Percentiles rank a stretch among this genome's conserved stretches.
Evolutionary conservation across 1,140 invertebrate genomes (phyloP).

Genomic region (Drosophila biarmipes): DNA sequence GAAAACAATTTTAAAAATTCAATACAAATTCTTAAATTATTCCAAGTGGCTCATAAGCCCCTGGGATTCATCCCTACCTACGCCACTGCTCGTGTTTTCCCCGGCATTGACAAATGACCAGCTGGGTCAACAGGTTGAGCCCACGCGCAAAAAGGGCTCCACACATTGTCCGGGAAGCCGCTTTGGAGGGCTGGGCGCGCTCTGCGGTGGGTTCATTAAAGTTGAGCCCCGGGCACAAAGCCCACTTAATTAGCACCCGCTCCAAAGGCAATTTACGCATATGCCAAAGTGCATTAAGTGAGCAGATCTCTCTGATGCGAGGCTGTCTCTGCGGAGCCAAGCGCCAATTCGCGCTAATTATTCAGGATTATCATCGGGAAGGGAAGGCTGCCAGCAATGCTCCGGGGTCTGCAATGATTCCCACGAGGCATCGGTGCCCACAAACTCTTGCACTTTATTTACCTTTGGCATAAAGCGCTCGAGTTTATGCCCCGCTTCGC

Average conservation of each 20-base stretch:
- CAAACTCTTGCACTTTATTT: constrained; percentile 63
- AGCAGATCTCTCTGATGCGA: constrained; percentile 47
- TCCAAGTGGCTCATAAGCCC: too few relatives aligned
- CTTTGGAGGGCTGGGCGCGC: constrained; percentile 2
- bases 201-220: constrained; percentile 33
- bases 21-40: not conserved
- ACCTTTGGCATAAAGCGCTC: constrained; percentile 74
- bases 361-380: constrained; percentile 50
- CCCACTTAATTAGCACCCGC: constrained; percentile 59
- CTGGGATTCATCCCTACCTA: not conserved
- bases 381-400: constrained; percentile 8
- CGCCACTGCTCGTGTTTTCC: constrained; percentile 12
- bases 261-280: constrained; percentile 58
- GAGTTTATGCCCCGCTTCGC: constrained; percentile 56
- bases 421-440: constrained; percentile 1
- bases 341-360: constrained; percentile 54
- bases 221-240: constrained; percentile 18
- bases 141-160: constrained; percentile 9
- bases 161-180: constrained; percentile 11
- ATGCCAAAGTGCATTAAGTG: constrained; percentile 65
- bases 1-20: too few relatives aligned
- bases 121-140: constrained; percentile 51
- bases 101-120: constrained; percentile 57
- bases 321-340: constrained; percentile 34
- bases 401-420: constrained; percentile 24